These are phyloP conservation scores for Orussus abietinus DNA, from an alignment of 1,140 invertebrate species.

Conservation along the genomic window DNA sequence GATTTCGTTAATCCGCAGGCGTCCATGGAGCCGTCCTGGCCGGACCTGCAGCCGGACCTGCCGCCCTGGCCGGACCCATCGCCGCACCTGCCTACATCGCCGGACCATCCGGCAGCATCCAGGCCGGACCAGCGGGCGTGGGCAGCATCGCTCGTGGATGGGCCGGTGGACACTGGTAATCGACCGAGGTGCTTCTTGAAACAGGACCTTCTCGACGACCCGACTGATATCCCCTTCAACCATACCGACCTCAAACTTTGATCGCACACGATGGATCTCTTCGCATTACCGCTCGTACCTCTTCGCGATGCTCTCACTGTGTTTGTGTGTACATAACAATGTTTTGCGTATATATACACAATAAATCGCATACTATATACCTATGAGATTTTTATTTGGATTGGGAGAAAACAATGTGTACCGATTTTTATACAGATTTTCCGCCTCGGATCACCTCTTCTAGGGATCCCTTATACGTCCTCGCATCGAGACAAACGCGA, in stretches of 20 bases:
- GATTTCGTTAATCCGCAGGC: constrained; percentile 17
- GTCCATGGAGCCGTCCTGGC: constrained; percentile 36
- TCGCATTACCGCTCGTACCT: constrained; percentile 40
- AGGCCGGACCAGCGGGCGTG: constrained; percentile 34
- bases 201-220: constrained; percentile 6
- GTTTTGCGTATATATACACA: constrained; percentile 20
- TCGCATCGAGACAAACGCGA: too few species aligned
- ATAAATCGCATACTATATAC: constrained; percentile 27
- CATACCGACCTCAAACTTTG: constrained; percentile 19
- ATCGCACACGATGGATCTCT: constrained; percentile 37
- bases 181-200: constrained; percentile 1
- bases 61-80: constrained; percentile 40
- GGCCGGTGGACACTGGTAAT: constrained; percentile 28
- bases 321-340: constrained; percentile 27
- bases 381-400: too few species aligned
- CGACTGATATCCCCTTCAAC: constrained; percentile 30
- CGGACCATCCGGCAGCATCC: constrained; percentile 47
- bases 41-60: constrained; percentile 38
- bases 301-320: constrained; percentile 15
- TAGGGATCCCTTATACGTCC: too few species aligned
- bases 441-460: too few species aligned
- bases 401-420: too few species aligned
- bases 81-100: constrained; percentile 42
- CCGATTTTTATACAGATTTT: too few species aligned
- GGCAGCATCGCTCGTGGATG: constrained; percentile 32